A percentile compares a stretch with the other conserved stretches of the same genome.
These are phyloP conservation scores for Apodemia duryi DNA, from an alignment of 2,888 invertebrate genomes.

Conservation along the genomic window DNA sequence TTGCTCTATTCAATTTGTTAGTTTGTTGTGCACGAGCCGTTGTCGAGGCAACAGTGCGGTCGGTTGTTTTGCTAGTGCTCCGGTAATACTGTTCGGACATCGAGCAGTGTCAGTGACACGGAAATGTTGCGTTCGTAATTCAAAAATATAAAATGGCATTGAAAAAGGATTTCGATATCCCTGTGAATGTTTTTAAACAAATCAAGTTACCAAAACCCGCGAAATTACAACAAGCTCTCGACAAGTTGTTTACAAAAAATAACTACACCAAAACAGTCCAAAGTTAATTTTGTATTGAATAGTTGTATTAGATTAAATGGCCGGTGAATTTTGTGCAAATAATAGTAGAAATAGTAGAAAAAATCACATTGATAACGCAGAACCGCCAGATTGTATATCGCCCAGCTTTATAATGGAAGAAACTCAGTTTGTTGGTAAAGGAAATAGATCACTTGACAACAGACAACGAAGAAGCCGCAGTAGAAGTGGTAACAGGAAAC, in stretches of 20 bases:
- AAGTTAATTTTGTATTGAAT: conserved; percentile 45
- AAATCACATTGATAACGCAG: conserved; percentile 34
- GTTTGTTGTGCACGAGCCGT: conserved; percentile 68
- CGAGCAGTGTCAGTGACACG: conserved; percentile 60
- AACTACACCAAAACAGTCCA: conserved; percentile 73
- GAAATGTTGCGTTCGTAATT: conserved; percentile 58
- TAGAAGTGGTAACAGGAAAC: conserved; percentile 56
- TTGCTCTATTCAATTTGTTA: conserved; percentile 29
- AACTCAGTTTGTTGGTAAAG: conserved; percentile 64
- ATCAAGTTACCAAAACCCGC: conserved; percentile 54
- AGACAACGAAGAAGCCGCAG: conserved; percentile 59
- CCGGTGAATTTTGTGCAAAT: conserved; percentile 63
- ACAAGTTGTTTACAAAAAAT: conserved; percentile 69
- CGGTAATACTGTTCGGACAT: conserved; percentile 42
- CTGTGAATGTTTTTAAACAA: conserved; percentile 65
- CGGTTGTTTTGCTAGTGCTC: conserved; percentile 45
- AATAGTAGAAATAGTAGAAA: conserved; percentile 60
- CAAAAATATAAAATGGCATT: conserved; percentile 60
- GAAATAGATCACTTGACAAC: conserved; percentile 49
- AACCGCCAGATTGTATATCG: conserved; percentile 54
- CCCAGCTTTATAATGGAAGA: conserved; percentile 62
- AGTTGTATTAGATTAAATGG: conserved; percentile 59
- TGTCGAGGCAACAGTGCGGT: conserved; percentile 60
- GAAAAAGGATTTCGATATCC: conserved; percentile 69
- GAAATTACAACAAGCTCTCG: conserved; percentile 59